Evolutionary conservation across 2,113 vertebrate species (phyloP).

Genomic region (Oceanodroma tethys): DNA sequence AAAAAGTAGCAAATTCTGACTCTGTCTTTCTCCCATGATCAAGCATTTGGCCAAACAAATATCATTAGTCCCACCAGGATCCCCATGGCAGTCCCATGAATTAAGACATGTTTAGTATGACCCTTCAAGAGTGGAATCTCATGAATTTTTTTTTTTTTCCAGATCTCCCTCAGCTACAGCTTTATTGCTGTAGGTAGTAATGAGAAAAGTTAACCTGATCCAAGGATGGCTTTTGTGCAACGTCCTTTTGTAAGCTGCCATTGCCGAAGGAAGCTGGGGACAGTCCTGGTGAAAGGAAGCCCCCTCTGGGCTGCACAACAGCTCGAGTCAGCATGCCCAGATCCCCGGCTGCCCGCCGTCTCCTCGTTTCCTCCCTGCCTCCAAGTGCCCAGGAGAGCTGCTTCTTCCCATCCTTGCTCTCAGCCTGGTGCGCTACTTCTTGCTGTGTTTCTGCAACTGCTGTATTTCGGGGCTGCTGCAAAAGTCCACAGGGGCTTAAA

Average conservation of each 20-base stretch:
- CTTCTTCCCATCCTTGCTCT: background rate
- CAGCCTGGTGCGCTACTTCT: background rate
- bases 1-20: background rate
- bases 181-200: background rate
- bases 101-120: background rate
- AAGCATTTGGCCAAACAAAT: background rate
- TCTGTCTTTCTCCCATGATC: background rate
- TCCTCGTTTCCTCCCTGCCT: background rate
- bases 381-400: background rate
- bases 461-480: background rate
- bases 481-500: background rate
- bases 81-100: rapidly evolving
- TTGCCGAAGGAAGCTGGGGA: background rate
- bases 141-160: background rate
- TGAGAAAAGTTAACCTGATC: background rate
- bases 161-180: background rate
- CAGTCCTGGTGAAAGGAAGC: background rate
- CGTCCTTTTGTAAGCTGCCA: background rate
- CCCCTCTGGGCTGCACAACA: background rate
- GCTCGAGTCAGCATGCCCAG: background rate
- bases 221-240: background rate
- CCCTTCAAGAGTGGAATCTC: background rate
- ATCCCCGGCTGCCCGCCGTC: background rate
- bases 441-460: background rate
- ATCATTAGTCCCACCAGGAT: background rate